Evolutionary conservation across 1,140 invertebrate species (phyloP), one percentile per base, ranked within the genome.

Genomic region (Pissodes strobi): DNA sequence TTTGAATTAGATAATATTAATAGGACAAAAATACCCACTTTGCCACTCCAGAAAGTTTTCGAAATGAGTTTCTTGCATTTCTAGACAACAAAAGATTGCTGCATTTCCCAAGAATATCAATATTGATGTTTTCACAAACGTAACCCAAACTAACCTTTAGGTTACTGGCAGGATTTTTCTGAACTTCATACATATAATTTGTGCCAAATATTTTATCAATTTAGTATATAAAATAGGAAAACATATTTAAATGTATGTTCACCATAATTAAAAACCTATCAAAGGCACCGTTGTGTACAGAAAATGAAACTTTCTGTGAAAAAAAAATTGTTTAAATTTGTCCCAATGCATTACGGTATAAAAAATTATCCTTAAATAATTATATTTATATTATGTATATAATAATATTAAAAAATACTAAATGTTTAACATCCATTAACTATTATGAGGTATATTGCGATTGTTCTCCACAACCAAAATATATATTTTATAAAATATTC

Each of bases 351-450:
- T 65, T 60, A 69, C 55, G 43, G 25, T 60, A 52, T 61, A 53
- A 56, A 64, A 59, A 68, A 58, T 66, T 49, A 39, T 23, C 18
- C 17, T 51, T 62, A 48, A 12, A 10, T 49, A 39, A 3, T 38
- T 41, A n/a, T 45, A 53, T 39, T 38, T 18, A 43, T n/a, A 60
- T 51, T 48, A 58, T 45, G 12, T 22, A 15, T 51, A 41, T 66
- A 52, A 30, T 59, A 57, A 56, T 39, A 18, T 63, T 41, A 69
- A 73, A 69, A 51, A 62, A 69, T 51, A 62, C 51, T 74, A 74
- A 74, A 74, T 74, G 72, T 74, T 74, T 74, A 74, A 74, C 72
- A 74, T 71, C 72, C 58, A 55, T 61, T 63, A 66, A 41, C 39
- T 53, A 67, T 53, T 59, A 66, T 22, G 30, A 58, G 63, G 63